Percentiles rank a stretch among this genome's conserved stretches.
phyloP scores from a whole-genome alignment of 2,797 vertebrate species.

The Cossypha niveicapilla region DNA sequence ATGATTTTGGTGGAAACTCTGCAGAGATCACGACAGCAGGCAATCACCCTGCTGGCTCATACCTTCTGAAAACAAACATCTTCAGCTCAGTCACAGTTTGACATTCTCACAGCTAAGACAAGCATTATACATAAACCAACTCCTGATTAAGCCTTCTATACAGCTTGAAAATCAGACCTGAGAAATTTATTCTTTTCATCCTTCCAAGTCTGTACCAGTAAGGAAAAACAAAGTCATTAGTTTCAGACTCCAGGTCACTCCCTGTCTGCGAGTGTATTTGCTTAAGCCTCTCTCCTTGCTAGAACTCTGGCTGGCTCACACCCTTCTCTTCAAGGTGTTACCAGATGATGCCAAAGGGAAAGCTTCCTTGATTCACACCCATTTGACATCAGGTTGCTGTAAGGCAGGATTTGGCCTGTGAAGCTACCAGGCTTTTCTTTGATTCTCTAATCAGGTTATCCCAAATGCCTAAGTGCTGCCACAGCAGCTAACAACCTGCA shows the following conservation, averaged over 20 bases:
- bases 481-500: slow-evolving; percentile 50
- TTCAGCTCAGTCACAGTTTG: background rate
- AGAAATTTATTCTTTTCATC: slow-evolving; percentile 42
- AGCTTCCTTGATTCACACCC: slow-evolving; percentile 45
- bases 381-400: slow-evolving; percentile 45
- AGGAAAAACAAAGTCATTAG: slow-evolving; percentile 61
- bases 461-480: slow-evolving; percentile 16
- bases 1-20: background rate
- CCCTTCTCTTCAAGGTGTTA: slow-evolving; percentile 47
- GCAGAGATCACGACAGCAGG: background rate
- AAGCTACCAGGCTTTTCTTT: slow-evolving; percentile 39
- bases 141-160: background rate
- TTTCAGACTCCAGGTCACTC: slow-evolving; percentile 53
- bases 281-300: slow-evolving; percentile 27
- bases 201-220: slow-evolving; percentile 3
- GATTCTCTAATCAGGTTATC: slow-evolving; percentile 60
- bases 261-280: slow-evolving; percentile 62
- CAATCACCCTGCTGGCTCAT: background rate
- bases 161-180: slow-evolving; percentile 14
- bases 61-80: background rate
- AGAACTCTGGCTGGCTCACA: slow-evolving; percentile 47
- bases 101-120: background rate
- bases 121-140: background rate
- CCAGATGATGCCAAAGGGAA: slow-evolving; percentile 38
- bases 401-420: slow-evolving; percentile 48